phyloP scores from a whole-genome alignment of 2,113 vertebrate genomes.

The Nyctibius bracteatus region DNA sequence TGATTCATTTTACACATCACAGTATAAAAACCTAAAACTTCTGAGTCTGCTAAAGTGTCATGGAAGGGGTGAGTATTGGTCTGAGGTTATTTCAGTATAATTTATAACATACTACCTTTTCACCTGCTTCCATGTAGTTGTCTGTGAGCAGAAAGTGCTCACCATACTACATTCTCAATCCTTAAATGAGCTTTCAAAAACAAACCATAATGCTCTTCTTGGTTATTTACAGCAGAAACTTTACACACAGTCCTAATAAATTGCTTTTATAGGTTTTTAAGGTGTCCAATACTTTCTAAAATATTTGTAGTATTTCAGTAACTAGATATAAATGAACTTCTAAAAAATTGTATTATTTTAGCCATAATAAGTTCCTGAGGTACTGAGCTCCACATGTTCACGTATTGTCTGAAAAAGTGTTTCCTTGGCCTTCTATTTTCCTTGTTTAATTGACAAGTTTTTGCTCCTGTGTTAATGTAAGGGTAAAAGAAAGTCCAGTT shows the following conservation, averaged over 20 bases:
- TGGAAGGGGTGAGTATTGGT: neutral
- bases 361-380: neutral
- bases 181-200: neutral
- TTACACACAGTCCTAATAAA: neutral
- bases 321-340: neutral
- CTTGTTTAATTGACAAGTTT: neutral
- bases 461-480: neutral
- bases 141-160: neutral
- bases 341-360: neutral
- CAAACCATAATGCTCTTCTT: neutral
- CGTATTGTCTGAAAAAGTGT: neutral
- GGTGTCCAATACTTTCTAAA: neutral
- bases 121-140: neutral
- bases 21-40: neutral
- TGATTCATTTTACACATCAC: neutral
- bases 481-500: neutral
- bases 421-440: neutral
- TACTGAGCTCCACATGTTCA: neutral
- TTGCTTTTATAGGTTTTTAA: neutral
- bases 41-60: fast-evolving
- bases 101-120: neutral
- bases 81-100: neutral
- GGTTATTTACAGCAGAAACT: neutral
- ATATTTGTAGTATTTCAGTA: neutral
- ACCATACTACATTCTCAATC: neutral